Percentiles rank a stretch among this genome's conserved stretches.
Evolutionary conservation across 2,888 invertebrate species (phyloP).

Genomic region (Orchesellides sinensis): DNA sequence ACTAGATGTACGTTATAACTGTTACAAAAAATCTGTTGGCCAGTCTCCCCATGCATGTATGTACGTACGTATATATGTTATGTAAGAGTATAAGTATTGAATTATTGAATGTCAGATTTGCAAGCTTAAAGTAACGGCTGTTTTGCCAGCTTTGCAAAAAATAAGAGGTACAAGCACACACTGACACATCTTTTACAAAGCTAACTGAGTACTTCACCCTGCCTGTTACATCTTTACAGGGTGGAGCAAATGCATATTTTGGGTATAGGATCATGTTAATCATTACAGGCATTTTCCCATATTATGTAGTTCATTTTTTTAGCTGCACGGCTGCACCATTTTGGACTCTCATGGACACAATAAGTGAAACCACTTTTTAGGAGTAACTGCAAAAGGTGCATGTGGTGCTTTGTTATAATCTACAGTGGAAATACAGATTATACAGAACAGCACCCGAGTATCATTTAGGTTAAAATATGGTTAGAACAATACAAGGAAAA

Average conservation of each 20-base stretch:
- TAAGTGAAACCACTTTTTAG: slow-evolving; percentile 4
- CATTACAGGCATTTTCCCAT: slow-evolving; percentile 12
- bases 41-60: neutral
- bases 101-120: no score
- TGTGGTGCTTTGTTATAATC: slow-evolving; percentile 1
- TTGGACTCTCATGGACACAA: neutral
- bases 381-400: slow-evolving; percentile 13
- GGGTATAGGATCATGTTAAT: slow-evolving; percentile 6
- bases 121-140: neutral
- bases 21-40: slow-evolving; percentile 26
- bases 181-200: neutral
- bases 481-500: neutral
- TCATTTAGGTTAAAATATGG: neutral
- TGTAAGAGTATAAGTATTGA: neutral
- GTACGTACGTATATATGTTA: neutral
- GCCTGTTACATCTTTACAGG: no score
- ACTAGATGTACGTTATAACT: slow-evolving; percentile 35
- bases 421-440: neutral
- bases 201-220: no score
- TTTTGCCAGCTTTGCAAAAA: neutral
- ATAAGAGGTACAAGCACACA: slow-evolving; percentile 2
- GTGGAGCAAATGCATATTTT: no score
- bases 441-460: neutral
- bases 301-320: slow-evolving; percentile 6
- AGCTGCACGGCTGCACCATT: no score